Evolutionary conservation across 2,888 invertebrate species (phyloP), one percentile per base, ranked within the genome.

Genomic region (Drosophila kambysellisi): DNA sequence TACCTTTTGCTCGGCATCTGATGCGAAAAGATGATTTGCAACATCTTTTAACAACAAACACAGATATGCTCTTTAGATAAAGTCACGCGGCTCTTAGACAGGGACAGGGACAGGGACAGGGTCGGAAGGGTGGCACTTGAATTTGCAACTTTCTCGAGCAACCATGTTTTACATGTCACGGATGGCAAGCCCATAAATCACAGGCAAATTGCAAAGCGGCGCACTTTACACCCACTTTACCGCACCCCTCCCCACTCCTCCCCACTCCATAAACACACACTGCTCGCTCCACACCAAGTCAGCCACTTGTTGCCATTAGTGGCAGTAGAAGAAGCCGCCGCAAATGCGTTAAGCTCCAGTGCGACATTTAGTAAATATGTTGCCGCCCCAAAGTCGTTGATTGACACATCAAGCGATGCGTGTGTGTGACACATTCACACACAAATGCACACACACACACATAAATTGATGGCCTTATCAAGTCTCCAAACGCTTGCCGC

Each of bases 51-150:
- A 33, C 52, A 54, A 41, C 50, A 57, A 80, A 86, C 85, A 86
- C 56, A 71, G 85, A 88, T 86, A 88, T 86, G 85, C 85, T 86
- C 65, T 86, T 86, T 72, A 86, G 85, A 86, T 86, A 88, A 79
- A 53, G 61, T 41, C 37, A 48, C 43, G 37, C n/a, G 17, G 15
- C 20, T 54, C 43, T 50, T 51, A 30, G 35, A 11, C 25, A 25
- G 25, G 15, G 32, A 32, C 2, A 25, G 52, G 46, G 35, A 11
- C 25, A 25, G 25, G 15, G 32, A 32, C 2, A 25, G 52, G 46
- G 12, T 33, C 11, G 20, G 37, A 12, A 8, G 37, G 12, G 37
- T n/a, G 25, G 6, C 12, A 56, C 29, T 46, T 46, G 57, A 66
- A 71, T 67, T 51, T 57, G 59, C 62, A 33, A 63, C 41, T 35